Percentiles rank a stretch among this genome's conserved stretches.
These are phyloP conservation scores for Rhabdomys pumilio DNA, from an alignment of 2,797 vertebrate species.

Conservation along the genomic window DNA sequence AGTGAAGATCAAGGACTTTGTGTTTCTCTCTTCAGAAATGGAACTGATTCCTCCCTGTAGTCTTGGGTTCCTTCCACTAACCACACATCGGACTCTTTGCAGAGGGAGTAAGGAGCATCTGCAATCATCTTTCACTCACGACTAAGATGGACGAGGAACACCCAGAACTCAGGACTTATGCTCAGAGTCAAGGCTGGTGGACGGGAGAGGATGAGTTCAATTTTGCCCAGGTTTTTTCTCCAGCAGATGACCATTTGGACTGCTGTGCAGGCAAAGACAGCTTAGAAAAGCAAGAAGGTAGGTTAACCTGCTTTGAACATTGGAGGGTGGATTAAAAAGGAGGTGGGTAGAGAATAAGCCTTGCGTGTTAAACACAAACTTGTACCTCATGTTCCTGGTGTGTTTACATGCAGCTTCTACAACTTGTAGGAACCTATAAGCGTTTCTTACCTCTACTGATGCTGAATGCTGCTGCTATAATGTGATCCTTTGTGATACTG, in stretches of 20 bases:
- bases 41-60: not conserved
- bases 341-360: not conserved
- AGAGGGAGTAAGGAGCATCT: constrained; percentile 91
- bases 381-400: not conserved
- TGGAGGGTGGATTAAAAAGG: not conserved
- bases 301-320: constrained; percentile 43
- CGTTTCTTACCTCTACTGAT: not conserved
- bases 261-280: constrained; percentile 88
- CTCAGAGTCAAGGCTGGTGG: constrained; percentile 92
- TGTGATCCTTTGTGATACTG: not conserved
- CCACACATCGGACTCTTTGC: constrained; percentile 67
- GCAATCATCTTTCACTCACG: constrained; percentile 90
- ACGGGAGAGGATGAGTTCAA: constrained; percentile 90
- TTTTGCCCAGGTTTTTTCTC: constrained; percentile 91
- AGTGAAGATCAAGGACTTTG: not conserved
- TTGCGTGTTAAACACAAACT: not conserved
- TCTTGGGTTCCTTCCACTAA: constrained; percentile 19
- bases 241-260: constrained; percentile 84
- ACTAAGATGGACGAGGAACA: constrained; percentile 91
- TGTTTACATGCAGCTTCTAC: not conserved
- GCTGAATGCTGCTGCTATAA: not conserved
- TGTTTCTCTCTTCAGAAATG: constrained; percentile 40
- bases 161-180: constrained; percentile 89
- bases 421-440: no score
- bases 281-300: constrained; percentile 90